Base-by-base conservation (phyloP, 1,140 invertebrate genomes). In the Amyelois transitella region DNA sequence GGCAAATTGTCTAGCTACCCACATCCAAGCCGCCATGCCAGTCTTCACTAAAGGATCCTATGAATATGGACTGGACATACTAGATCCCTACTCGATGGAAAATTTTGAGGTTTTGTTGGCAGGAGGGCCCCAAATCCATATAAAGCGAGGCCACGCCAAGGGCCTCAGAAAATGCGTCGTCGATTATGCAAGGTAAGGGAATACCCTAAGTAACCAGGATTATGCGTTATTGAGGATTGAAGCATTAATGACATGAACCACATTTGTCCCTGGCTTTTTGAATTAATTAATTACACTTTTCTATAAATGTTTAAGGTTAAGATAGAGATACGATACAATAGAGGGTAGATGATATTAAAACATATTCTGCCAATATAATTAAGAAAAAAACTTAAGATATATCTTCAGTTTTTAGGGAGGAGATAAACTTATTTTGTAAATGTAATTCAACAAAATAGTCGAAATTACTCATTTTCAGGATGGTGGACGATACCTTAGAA, bases 11-110 rank as follows among this genome's bases (percentile, higher is more conserved):
- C 28, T 77, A 19, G 68, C 61, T 49, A 43, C 62, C 6, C 43
- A 61, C 0, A 2, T 75, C 6, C 72, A 73, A 60, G 21, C 51
- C 0, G 53, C 48, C 7, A 14, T 75, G 12, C 63, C 68, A 4
- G 51, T 18, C 6, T 66, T 77, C 17, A 45, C 55, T 4, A 50
- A 45, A 17, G 75, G 72, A 0, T 24, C 61, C 12, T 63, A 59
- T 6, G 63, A 69, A n/a, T 17, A 73, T 0, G 72, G 65, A 1
- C 53, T 73, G 1, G 53, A 69, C 10, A 12, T 17, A 14, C 43
- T 75, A 3, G 75, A 75, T 49, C 72, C 72, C 0, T 75, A 71
- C n/a, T 18, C 43, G 32, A 51, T 73, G 10, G 52, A 71, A n/a
- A 62, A 66, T 22, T 22, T 78, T n/a, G 48, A 66, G 14, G 24